Base-by-base conservation (phyloP, 64 coral and sea anemone genomes). In the Cladopsammia gracilis region DNA sequence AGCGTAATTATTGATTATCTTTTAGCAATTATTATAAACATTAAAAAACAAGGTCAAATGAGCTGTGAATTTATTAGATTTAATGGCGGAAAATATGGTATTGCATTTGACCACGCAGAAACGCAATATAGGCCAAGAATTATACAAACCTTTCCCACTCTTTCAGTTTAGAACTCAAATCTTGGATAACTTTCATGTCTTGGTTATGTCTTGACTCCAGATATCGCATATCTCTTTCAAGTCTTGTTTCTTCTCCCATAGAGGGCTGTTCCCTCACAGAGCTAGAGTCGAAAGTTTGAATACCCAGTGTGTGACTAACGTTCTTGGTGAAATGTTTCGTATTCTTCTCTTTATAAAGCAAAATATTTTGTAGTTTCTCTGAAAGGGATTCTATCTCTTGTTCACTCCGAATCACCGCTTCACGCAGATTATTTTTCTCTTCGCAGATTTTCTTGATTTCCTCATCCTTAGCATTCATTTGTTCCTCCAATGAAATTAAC, bases 121-220 rank as follows among this genome's bases (percentile, higher is more conserved):
- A 67, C 0, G n/a, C 26, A 15, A 64, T 66, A 56, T 89, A 77
- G 90, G 78, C 77, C 87, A 64, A 65, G 34, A 34, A 34, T 34
- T 34, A 58, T 72, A 88, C 96, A 25, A 88, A 98, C 85, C 92
- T 87, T 58, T 94, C 96, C 96, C 96, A 98, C 73, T 98, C 92
- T 56, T 62, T 44, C n/a, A 98, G 58, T 10, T 91, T 89, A 4
- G 73, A 64, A 25, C 58, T 91, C 42, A 94, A 74, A 44, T 88
- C 93, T 1, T 48, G 43, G 48, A 91, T 91, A 11, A 84, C 73
- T 58, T 83, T 82, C 65, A 88, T 87, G 54, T 91, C 89, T 60
- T 82, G 64, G 53, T 79, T 66, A 90, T 68, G 46, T 77, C 79
- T 43, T 57, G 70, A 58, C 49, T 79, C 80, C 16, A 69, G 15